phyloP scores from a whole-genome alignment of 1,140 invertebrate genomes.

The Himalopsyche phryganea region DNA sequence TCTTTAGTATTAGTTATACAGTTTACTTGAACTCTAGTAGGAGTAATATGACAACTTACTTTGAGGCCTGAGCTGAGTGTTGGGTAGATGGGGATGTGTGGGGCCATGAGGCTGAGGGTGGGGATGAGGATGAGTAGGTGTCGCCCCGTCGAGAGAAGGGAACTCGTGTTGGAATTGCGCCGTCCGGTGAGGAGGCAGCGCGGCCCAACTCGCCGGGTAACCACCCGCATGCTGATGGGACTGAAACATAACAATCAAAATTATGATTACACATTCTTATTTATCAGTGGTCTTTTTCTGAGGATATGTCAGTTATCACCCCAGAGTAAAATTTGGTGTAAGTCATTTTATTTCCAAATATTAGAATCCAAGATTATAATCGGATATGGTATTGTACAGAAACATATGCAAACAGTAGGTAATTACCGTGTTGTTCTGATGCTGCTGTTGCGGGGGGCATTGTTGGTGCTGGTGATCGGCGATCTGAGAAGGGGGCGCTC shows the following conservation, averaged over 20 bases:
- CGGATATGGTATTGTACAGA: no score
- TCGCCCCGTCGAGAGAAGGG: slow-evolving; percentile 65
- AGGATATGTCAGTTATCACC: no score
- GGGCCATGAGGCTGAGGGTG: slow-evolving; percentile 29
- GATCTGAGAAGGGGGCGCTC: slow-evolving; percentile 35
- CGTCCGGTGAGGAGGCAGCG: slow-evolving; percentile 63
- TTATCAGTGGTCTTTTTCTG: slow-evolving; percentile 1
- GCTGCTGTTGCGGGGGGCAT: slow-evolving; percentile 43
- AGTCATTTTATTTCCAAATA: no score
- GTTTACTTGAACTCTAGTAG: no score
- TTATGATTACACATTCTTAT: slow-evolving; percentile 3
- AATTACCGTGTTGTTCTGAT: slow-evolving; percentile 29
- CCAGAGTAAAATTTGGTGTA: no score
- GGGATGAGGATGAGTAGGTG: slow-evolving; percentile 36
- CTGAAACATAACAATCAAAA: slow-evolving; percentile 32
- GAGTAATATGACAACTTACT: no score
- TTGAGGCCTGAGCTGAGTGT: slow-evolving; percentile 47
- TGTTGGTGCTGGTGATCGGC: slow-evolving; percentile 41
- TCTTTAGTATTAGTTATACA: no score
- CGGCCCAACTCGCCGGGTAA: slow-evolving; percentile 51
- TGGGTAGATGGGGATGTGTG: slow-evolving; percentile 42
- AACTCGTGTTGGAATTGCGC: slow-evolving; percentile 83
- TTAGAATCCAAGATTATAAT: no score
- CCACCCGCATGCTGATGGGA: slow-evolving; percentile 33
- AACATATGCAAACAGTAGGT: no score